A percentile compares a stretch with the other conserved stretches of the same genome.
Conservation (phyloP, 1,140 invertebrate species). For the Orussus abietinus region DNA sequence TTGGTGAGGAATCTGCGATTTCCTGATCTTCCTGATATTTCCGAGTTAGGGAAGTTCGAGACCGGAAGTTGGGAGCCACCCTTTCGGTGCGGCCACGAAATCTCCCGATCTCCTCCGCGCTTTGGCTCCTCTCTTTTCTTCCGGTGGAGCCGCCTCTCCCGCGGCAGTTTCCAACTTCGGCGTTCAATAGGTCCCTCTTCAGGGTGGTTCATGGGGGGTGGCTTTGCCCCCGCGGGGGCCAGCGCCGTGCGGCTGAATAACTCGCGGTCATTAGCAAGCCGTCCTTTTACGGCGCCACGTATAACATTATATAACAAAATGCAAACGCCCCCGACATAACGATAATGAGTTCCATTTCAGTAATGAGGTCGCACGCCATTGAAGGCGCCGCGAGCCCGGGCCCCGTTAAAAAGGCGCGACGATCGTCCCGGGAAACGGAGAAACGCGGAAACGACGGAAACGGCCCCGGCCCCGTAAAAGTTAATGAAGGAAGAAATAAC, state of each 20-base stretch:
- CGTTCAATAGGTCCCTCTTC: conserved; percentile 1
- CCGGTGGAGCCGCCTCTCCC: not conserved
- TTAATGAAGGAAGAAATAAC: conserved; percentile 48
- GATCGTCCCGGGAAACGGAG: no score
- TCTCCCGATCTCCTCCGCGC: not conserved
- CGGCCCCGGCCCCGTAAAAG: conserved; percentile 37
- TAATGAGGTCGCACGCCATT: conserved; percentile 52
- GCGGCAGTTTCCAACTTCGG: conserved; percentile 1
- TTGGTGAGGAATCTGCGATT: no score
- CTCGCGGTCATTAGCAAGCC: conserved; percentile 41
- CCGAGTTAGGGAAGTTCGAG: no score
- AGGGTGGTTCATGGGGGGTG: no score
- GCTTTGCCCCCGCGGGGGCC: no score
- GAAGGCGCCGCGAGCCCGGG: no score
- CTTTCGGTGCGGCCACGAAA: not conserved
- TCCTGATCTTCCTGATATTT: no score
- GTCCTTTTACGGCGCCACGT: conserved; percentile 26
- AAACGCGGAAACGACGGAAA: no score
- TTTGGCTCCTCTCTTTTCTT: conserved; percentile 2
- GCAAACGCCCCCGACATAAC: conserved; percentile 34
- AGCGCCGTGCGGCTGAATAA: conserved; percentile 42
- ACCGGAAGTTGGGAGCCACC: no score
- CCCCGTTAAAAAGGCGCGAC: no score
- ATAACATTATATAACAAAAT: conserved; percentile 39
- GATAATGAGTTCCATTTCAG: conserved; percentile 48